Evolutionary conservation across 2,888 invertebrate genomes (phyloP).

Genomic region (Diplolepis rosae): DNA sequence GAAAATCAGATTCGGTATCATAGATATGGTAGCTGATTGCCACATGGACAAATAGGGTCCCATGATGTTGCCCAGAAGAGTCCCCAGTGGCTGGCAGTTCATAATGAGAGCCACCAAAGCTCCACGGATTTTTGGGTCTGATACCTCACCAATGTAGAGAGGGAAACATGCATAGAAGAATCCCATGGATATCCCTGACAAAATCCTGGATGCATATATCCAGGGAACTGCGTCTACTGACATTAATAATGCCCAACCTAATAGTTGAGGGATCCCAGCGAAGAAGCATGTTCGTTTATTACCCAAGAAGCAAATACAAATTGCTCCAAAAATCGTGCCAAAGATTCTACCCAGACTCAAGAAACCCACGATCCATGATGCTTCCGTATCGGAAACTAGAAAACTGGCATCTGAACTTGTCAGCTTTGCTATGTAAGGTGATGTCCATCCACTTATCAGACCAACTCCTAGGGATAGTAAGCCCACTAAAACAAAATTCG

Average conservation of each 20-base stretch:
- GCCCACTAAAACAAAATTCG: slow-evolving; percentile 45
- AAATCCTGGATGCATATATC: slow-evolving; percentile 54
- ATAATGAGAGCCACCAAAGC: slow-evolving; percentile 59
- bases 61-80: slow-evolving; percentile 59
- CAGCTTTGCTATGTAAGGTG: slow-evolving; percentile 57
- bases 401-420: slow-evolving; percentile 49
- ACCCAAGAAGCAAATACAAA: slow-evolving; percentile 48
- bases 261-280: slow-evolving; percentile 49
- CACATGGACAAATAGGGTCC: slow-evolving; percentile 60
- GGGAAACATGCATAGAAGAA: slow-evolving; percentile 60
- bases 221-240: slow-evolving; percentile 51
- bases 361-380: slow-evolving; percentile 60
- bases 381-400: slow-evolving; percentile 47
- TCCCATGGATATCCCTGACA: slow-evolving; percentile 57
- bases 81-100: slow-evolving; percentile 61
- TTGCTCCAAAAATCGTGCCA: slow-evolving; percentile 54
- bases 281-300: slow-evolving; percentile 52
- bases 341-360: slow-evolving; percentile 54
- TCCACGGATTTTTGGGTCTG: slow-evolving; percentile 62
- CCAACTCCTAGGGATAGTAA: slow-evolving; percentile 55
- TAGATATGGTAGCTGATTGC: slow-evolving; percentile 57
- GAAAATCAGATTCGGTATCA: slow-evolving; percentile 55
- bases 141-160: slow-evolving; percentile 61
- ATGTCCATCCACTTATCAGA: slow-evolving; percentile 56
- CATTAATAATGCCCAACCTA: slow-evolving; percentile 53